A percentile compares a stretch with the other conserved stretches of the same genome.
Conservation (phyloP, 2,113 vertebrate species). For the Crotalus helleri region DNA sequence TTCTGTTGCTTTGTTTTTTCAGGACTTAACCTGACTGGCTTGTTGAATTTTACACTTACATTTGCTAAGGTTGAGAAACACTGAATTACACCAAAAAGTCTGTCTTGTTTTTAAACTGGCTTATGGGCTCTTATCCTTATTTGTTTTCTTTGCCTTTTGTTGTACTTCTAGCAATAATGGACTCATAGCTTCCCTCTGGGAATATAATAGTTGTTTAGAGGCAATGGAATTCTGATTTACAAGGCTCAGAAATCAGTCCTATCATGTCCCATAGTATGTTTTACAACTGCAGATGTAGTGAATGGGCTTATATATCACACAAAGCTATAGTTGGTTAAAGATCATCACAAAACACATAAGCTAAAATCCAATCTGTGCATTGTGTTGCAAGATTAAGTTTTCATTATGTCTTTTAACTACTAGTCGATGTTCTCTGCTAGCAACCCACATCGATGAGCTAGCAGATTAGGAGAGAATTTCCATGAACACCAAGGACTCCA, state of each 20-base stretch:
- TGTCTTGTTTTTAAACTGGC: background rate
- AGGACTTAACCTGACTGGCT: background rate
- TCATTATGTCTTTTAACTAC: background rate
- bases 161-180: background rate
- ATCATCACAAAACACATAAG: background rate
- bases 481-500: background rate
- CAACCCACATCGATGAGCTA: background rate
- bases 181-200: background rate
- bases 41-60: background rate
- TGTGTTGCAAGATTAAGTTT: background rate
- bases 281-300: background rate
- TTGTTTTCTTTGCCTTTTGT: background rate
- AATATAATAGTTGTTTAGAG: background rate
- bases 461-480: background rate
- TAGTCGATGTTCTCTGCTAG: background rate
- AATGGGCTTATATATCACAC: background rate
- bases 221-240: background rate
- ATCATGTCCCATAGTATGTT: background rate
- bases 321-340: background rate
- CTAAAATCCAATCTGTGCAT: background rate
- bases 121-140: background rate
- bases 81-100: background rate
- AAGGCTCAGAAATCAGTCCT: background rate
- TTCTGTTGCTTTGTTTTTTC: background rate
- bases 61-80: background rate